Base-by-base conservation (phyloP, 2,797 vertebrate genomes). In the Peromyscus eremicus region DNA sequence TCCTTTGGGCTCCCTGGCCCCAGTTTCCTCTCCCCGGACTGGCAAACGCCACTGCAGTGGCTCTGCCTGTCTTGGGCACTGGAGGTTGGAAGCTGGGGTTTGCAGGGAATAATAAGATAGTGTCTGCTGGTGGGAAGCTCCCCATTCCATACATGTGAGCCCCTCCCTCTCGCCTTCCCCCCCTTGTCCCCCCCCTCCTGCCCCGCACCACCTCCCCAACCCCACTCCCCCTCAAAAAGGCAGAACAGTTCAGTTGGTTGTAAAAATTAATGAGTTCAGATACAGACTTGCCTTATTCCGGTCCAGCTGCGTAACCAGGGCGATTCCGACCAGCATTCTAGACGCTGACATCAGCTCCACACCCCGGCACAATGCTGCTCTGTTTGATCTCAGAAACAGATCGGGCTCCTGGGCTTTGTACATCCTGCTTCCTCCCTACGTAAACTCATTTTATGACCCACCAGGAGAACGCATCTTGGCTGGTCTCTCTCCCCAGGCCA, bases 261-360 rank as follows among this genome's bases (percentile, higher is more conserved):
- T 98, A 99, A 99, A 99, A 98, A 98, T 98, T 98, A 99, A 99
- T 98, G 98, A 99, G 98, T 98, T 99, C 98, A 98, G 98, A 98
- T 98, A 98, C 98, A 98, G 98, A 98, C 98, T 98, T 98, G 98
- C 98, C 98, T 98, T 98, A 98, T 99, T 99, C 98, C 98, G 98
- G 98, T 99, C 98, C 98, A 98, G 98, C 98, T 98, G 99, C 97
- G 98, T 99, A 99, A 99, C 98, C 98, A 99, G 97, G 98, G 98
- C 97, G 97, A 99, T 98, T 98, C 98, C 98, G 97, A 98, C 98
- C 98, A 97, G 98, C 98, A 98, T 98, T 98, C 98, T 98, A 98
- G 98, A 99, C 98, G 98, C 98, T 98, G 98, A 98, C 98, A 99
- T 99, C 98, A 98, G 98, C 98, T 98, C 98, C 98, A 98, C 98